A percentile compares a stretch with the other conserved stretches of the same genome.
Evolutionary conservation across 1,140 invertebrate genomes (phyloP).

Genomic region (Drosophila ficusphila): DNA sequence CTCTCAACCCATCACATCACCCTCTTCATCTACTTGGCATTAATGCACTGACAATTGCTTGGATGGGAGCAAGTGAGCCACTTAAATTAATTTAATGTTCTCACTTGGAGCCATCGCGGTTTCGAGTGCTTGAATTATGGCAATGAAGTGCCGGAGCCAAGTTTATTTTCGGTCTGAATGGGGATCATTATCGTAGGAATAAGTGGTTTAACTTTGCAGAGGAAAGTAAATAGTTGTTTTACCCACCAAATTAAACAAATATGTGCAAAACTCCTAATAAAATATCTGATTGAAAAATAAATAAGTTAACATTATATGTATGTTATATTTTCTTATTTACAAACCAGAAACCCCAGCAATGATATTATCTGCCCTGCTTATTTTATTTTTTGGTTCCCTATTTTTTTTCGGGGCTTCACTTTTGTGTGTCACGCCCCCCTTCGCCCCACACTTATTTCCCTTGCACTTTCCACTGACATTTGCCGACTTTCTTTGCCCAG

Average conservation of each 20-base stretch:
- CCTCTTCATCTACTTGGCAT: conserved; percentile 36
- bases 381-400: background rate
- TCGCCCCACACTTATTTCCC: background rate
- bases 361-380: background rate
- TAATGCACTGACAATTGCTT: conserved; percentile 74
- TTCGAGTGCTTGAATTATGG: conserved; percentile 31
- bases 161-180: conserved; percentile 15
- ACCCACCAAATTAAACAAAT: too few species aligned
- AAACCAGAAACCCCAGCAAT: background rate
- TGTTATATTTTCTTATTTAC: too few species aligned
- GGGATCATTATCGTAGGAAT: background rate
- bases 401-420: background rate
- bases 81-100: conserved; percentile 70
- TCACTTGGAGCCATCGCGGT: conserved; percentile 29
- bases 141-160: conserved; percentile 7
- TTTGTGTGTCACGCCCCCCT: conserved; percentile 3
- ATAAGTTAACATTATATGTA: too few species aligned
- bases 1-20: background rate
- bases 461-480: conserved; percentile 33
- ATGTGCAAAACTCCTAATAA: too few species aligned
- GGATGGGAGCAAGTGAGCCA: conserved; percentile 60
- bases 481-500: conserved; percentile 4
- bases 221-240: background rate
- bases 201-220: background rate
- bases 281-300: too few species aligned